Percentiles rank a stretch among this genome's conserved stretches.
These are phyloP conservation scores for Drosophila mojavensis DNA, from an alignment of 1,140 invertebrate genomes.

Conservation along the genomic window DNA sequence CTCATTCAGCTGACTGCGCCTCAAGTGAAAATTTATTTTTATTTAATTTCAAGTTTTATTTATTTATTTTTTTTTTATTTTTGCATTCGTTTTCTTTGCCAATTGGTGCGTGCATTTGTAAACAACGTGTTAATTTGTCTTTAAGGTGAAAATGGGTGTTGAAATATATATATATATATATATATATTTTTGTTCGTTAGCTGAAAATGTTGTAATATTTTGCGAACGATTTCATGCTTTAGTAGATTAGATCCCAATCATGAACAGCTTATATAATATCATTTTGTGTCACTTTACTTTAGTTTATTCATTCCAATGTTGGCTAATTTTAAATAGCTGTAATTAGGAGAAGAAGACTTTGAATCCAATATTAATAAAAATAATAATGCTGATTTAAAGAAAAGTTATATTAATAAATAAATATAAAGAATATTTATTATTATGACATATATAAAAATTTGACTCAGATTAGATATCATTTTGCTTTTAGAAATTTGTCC, in stretches of 20 bases:
- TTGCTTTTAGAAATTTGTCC: no score
- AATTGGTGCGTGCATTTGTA: conserved; percentile 61
- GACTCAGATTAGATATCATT: no score
- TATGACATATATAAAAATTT: no score
- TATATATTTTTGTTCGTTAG: neutral
- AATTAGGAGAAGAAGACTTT: no score
- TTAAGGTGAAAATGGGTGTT: conserved; percentile 11
- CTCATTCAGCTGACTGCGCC: conserved; percentile 34
- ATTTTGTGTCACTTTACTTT: neutral
- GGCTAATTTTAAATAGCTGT: no score
- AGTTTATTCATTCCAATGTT: no score
- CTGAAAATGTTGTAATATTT: conserved; percentile 53
- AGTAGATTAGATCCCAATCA: conserved; percentile 17
- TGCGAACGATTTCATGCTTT: conserved; percentile 29
- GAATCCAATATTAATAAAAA: no score
- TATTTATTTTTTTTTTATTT: neutral
- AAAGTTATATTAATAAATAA: no score
- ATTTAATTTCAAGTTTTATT: conserved; percentile 32
- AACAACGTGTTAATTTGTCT: conserved; percentile 64
- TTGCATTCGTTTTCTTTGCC: conserved; percentile 58
- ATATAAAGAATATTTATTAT: no score
- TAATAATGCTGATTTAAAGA: no score
- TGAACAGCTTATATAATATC: conserved; percentile 32
- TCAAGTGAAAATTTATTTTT: conserved; percentile 70
- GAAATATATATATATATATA: neutral